Percentiles rank a stretch among this genome's conserved stretches.
These are phyloP conservation scores for Ptyas mucosa DNA, from an alignment of 2,113 vertebrate genomes.

Conservation along the genomic window DNA sequence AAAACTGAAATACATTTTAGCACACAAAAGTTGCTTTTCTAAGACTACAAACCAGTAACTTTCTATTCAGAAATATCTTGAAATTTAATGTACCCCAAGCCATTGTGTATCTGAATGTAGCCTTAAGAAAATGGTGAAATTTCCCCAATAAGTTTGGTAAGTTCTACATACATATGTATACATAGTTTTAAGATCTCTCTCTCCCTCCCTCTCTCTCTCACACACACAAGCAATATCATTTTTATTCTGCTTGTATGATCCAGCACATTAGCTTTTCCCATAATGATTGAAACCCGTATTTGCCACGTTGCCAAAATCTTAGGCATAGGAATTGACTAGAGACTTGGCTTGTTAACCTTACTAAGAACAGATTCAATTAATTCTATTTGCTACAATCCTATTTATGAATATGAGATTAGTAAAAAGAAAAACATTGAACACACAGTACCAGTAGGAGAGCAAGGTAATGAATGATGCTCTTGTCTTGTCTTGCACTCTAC, in stretches of 20 bases:
- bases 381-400: conserved; percentile 77
- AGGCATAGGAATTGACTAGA: conserved; percentile 71
- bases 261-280: conserved; percentile 43
- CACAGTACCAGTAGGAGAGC: conserved; percentile 72
- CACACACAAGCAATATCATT: not conserved
- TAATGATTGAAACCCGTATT: conserved; percentile 64
- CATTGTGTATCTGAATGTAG: not conserved
- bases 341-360: conserved; percentile 71
- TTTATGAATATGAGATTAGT: conserved; percentile 74
- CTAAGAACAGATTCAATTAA: conserved; percentile 76
- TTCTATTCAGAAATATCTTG: not conserved
- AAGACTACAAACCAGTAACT: not conserved
- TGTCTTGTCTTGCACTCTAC: conserved; percentile 59
- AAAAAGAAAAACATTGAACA: conserved; percentile 63
- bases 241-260: not conserved
- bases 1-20: not conserved
- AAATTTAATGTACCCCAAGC: not conserved
- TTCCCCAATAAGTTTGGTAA: not conserved
- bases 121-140: not conserved
- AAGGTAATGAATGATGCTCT: conserved; percentile 73
- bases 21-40: not conserved
- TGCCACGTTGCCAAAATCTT: conserved; percentile 63
- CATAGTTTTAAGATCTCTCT: not conserved
- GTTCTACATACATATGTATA: not conserved
- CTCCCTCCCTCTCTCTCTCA: not conserved